These are phyloP conservation scores for Thecophora atra DNA, from an alignment of 2,888 invertebrate genomes.

Conservation along the genomic window DNA sequence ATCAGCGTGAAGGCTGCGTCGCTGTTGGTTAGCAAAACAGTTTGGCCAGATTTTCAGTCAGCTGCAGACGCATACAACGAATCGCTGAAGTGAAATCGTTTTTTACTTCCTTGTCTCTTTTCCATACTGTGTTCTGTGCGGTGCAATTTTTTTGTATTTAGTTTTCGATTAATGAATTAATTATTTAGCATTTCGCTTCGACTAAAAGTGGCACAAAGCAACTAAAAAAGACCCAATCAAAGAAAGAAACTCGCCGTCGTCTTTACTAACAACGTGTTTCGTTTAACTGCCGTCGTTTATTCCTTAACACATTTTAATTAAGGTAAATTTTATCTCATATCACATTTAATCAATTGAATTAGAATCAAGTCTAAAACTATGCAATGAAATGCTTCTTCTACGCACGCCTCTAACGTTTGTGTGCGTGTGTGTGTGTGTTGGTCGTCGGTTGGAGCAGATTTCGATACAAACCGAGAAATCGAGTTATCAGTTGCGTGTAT, in stretches of 20 bases:
- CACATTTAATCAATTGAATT: not conserved
- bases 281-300: not conserved
- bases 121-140: no score
- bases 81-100: constrained; percentile 4
- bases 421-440: constrained; percentile 16
- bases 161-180: no score
- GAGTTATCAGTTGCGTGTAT: not conserved
- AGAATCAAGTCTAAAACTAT: constrained; percentile 13
- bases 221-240: not conserved
- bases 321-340: not conserved
- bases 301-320: not conserved
- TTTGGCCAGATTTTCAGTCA: constrained; percentile 48
- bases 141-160: no score
- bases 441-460: constrained; percentile 30
- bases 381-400: not conserved
- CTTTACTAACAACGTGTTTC: not conserved
- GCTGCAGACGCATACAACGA: constrained; percentile 48
- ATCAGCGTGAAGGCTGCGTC: not conserved
- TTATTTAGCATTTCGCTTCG: no score
- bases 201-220: not conserved
- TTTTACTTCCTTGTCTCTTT: not conserved
- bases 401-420: not conserved
- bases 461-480: no score
- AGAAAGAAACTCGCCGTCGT: not conserved
- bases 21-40: constrained; percentile 7